Evolutionary conservation across 1,140 invertebrate genomes (phyloP).

Genomic region (Apis dorsata): DNA sequence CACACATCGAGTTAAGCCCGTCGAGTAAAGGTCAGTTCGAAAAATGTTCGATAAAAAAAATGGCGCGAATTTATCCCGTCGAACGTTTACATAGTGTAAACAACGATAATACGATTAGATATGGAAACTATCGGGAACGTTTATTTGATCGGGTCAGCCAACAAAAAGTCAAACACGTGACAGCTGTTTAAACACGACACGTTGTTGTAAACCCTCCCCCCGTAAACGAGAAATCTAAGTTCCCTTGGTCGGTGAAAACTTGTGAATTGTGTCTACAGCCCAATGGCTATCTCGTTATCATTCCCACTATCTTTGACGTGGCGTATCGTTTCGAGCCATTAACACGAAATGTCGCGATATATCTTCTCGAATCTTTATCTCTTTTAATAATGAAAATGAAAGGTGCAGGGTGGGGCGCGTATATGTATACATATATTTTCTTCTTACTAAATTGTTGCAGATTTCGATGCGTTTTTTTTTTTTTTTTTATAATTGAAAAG

Average conservation of each 20-base stretch:
- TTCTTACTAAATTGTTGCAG: too few species aligned
- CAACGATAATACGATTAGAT: slow-evolving; percentile 47
- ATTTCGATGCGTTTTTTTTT: too few species aligned
- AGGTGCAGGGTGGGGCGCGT: too few species aligned
- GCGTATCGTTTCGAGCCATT: neutral
- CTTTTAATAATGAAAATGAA: neutral
- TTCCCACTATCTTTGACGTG: slow-evolving; percentile 3
- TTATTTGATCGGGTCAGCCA: slow-evolving; percentile 37
- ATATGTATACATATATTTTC: too few species aligned
- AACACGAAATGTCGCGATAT: neutral
- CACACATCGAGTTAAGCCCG: too few species aligned
- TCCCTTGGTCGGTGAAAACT: slow-evolving; percentile 2
- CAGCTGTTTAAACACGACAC: slow-evolving; percentile 58
- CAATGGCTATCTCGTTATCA: slow-evolving; percentile 4
- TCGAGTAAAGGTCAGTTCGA: neutral
- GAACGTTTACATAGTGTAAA: neutral
- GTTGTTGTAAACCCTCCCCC: slow-evolving; percentile 11
- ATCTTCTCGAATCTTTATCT: neutral
- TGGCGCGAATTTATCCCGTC: neutral
- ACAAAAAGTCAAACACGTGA: slow-evolving; percentile 51
- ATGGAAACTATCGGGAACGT: slow-evolving; percentile 20
- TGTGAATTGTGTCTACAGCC: slow-evolving; percentile 5
- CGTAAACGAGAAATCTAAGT: slow-evolving; percentile 25
- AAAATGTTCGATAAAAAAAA: neutral
- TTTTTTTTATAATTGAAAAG: too few species aligned